phyloP scores from a whole-genome alignment of 2,797 vertebrate genomes.

The Pipistrellus nathusii region DNA sequence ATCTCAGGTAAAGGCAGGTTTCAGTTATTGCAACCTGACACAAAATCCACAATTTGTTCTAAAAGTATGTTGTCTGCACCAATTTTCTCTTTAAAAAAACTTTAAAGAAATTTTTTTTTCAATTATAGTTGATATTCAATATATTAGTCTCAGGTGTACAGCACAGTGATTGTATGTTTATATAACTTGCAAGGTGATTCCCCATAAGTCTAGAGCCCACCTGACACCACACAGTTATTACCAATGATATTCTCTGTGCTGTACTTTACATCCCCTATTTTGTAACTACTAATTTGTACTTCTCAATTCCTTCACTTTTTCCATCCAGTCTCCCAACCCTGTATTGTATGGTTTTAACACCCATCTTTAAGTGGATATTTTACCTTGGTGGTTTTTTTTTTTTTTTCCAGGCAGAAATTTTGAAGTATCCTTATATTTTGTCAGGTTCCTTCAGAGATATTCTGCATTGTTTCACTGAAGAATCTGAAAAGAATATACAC shows the following conservation, averaged over 20 bases:
- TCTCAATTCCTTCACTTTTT: neutral
- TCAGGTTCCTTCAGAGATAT: neutral
- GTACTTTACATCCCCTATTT: neutral
- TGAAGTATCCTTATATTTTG: neutral
- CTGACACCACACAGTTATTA: neutral
- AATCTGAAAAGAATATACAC: neutral
- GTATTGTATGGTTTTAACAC: neutral
- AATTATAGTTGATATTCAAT: neutral
- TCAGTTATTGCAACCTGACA: conserved; percentile 40
- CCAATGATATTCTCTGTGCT: neutral
- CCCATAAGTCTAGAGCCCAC: neutral
- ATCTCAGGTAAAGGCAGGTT: conserved; percentile 10
- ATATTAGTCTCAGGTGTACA: neutral
- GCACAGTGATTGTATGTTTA: neutral
- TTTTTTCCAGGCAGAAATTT: conserved; percentile 40
- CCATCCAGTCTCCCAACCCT: neutral
- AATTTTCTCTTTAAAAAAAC: conserved; percentile 31
- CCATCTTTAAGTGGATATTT: neutral
- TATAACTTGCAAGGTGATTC: neutral
- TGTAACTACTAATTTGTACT: neutral
- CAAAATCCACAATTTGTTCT: conserved; percentile 53
- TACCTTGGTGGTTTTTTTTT: neutral
- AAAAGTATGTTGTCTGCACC: conserved; percentile 50
- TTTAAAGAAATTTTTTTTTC: neutral
- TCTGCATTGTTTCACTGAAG: conserved; percentile 1